Evolutionary conservation across 2,797 vertebrate genomes (phyloP).

Genomic region (Aeoliscus strigatus): DNA sequence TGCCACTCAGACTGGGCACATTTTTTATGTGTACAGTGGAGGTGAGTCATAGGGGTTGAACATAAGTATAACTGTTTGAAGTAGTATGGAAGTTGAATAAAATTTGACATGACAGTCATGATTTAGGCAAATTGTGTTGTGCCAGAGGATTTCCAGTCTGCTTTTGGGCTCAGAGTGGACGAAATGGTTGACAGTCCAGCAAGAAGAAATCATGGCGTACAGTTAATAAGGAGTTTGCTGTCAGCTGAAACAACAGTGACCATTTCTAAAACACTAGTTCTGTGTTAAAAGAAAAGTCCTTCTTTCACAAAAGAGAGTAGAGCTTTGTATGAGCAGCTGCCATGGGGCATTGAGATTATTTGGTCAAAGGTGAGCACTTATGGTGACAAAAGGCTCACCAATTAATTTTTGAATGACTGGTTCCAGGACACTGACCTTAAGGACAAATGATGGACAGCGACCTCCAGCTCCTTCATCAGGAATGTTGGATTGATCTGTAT

Average conservation of each 20-base stretch:
- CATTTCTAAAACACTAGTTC: not conserved
- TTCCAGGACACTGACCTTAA: too few species aligned
- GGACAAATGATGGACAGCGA: too few species aligned
- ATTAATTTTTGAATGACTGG: too few species aligned
- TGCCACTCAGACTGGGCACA: not conserved
- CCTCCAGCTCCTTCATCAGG: too few species aligned
- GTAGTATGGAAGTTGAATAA: not conserved
- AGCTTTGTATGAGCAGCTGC: not conserved
- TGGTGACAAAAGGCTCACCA: too few species aligned
- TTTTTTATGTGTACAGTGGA: not conserved
- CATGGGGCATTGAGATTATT: not conserved
- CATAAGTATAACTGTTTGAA: too few species aligned
- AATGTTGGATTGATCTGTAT: too few species aligned
- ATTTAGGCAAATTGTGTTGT: conserved; percentile 1
- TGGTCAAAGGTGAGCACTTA: not conserved
- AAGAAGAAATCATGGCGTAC: conserved; percentile 3
- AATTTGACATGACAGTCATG: not conserved
- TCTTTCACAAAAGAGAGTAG: too few species aligned
- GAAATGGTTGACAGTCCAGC: not conserved
- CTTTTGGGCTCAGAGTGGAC: conserved; percentile 1
- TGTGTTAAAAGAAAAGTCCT: too few species aligned
- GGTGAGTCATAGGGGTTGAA: not conserved
- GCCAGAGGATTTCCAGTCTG: conserved; percentile 1
- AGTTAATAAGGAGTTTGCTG: too few species aligned
- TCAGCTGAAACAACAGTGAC: not conserved